phyloP scores from a whole-genome alignment of 2,888 invertebrate genomes.

The Lasioglossum leucozonium region DNA sequence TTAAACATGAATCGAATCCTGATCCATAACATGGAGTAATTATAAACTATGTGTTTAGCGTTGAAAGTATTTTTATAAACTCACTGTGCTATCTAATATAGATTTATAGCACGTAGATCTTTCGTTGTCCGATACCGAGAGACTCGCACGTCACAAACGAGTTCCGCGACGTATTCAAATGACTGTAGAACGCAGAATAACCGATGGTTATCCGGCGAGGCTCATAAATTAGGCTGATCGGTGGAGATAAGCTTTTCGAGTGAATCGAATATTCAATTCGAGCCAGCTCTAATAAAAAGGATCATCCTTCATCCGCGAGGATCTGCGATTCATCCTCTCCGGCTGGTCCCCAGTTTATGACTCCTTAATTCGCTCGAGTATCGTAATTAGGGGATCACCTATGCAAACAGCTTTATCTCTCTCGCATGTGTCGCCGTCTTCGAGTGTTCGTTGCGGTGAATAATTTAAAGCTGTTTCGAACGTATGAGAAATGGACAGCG shows the following conservation, averaged over 20 bases:
- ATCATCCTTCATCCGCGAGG: not conserved
- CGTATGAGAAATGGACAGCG: not conserved
- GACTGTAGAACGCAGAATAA: not conserved
- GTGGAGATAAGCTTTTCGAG: not conserved
- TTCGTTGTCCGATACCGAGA: not conserved
- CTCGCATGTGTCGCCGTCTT: not conserved
- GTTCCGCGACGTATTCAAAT: not conserved
- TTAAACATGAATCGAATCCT: too few relatives aligned
- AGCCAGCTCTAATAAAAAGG: not conserved
- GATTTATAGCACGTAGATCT: not conserved
- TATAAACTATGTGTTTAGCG: not conserved
- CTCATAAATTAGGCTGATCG: constrained; percentile 7
- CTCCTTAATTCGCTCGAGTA: not conserved
- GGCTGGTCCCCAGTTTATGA: not conserved
- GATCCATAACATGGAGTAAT: not conserved
- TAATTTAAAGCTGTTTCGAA: not conserved
- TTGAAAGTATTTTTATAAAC: not conserved
- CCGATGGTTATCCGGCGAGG: constrained; percentile 33
- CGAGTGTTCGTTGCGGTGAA: not conserved
- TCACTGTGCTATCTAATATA: not conserved
- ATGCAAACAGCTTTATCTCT: constrained; percentile 4
- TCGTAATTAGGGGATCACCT: constrained; percentile 16
- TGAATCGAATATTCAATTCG: not conserved
- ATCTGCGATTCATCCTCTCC: not conserved
- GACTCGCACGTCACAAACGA: not conserved